These are phyloP conservation scores for Labrus mixtus DNA, from an alignment of 2,113 vertebrate species.

Conservation along the genomic window DNA sequence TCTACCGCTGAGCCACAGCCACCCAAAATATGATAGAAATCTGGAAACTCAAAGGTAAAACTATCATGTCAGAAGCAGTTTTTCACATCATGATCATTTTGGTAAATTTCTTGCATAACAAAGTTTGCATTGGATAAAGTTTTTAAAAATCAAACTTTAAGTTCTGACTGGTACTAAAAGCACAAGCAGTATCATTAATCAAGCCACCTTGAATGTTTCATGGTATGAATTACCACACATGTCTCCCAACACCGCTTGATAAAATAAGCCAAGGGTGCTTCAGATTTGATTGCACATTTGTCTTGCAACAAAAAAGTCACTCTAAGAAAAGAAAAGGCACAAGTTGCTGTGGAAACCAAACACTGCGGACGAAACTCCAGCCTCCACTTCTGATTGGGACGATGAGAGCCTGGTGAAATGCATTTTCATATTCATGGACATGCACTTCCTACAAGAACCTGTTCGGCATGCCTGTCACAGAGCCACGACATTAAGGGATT, in stretches of 20 bases:
- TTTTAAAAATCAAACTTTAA: background rate
- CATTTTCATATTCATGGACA: conserved; percentile 39
- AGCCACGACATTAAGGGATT: conserved; percentile 36
- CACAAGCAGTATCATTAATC: background rate
- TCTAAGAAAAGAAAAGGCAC: background rate
- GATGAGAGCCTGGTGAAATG: background rate
- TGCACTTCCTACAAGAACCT: conserved; percentile 11
- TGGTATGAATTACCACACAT: background rate
- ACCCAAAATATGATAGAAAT: background rate
- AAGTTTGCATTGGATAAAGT: background rate
- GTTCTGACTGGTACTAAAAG: conserved; percentile 1
- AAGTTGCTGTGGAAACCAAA: conserved; percentile 46
- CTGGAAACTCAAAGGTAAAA: background rate
- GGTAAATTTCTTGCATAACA: background rate
- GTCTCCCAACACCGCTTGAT: background rate
- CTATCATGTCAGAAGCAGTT: background rate
- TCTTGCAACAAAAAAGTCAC: conserved; percentile 35
- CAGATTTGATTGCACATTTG: conserved; percentile 48
- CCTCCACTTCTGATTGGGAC: conserved; percentile 15
- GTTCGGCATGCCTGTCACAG: conserved; percentile 35
- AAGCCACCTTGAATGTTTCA: conserved; percentile 10
- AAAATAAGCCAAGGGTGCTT: conserved; percentile 30
- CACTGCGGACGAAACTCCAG: background rate
- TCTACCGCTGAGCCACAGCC: too few relatives aligned
- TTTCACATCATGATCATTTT: background rate